Evolutionary conservation across 2,797 vertebrate species (phyloP).

Genomic region (Cephalopachus bancanus): DNA sequence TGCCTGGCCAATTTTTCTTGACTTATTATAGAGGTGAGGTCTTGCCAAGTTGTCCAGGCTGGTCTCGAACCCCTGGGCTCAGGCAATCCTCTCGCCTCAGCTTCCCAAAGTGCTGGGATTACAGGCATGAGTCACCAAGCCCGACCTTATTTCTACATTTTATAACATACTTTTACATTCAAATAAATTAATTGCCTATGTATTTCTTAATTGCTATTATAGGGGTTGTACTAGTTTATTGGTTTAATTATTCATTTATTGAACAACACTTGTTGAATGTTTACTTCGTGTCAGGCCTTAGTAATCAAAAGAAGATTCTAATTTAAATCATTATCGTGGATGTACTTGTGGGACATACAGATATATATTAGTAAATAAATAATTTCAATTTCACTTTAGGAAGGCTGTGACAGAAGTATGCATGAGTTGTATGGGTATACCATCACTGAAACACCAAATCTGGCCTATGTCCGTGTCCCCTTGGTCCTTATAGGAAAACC

Average conservation of each 20-base stretch:
- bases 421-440: background rate
- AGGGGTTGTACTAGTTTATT: background rate
- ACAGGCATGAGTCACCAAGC: too few relatives aligned
- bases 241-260: background rate
- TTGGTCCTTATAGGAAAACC: background rate
- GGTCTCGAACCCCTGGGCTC: too few relatives aligned
- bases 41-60: too few relatives aligned
- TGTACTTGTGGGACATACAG: background rate
- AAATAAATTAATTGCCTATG: background rate
- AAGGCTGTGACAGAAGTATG: background rate
- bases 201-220: background rate
- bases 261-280: background rate
- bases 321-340: background rate
- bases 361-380: background rate
- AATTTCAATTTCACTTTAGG: background rate
- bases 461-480: background rate
- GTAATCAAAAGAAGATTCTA: background rate
- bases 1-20: too few relatives aligned
- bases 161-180: background rate
- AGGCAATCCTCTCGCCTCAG: too few relatives aligned
- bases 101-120: too few relatives aligned
- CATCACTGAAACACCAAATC: accelerated
- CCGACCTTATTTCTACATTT: background rate
- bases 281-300: background rate
- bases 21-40: too few relatives aligned